Base-by-base conservation (phyloP, 2,113 vertebrate species). In the Periophthalmodon schlosseri region DNA sequence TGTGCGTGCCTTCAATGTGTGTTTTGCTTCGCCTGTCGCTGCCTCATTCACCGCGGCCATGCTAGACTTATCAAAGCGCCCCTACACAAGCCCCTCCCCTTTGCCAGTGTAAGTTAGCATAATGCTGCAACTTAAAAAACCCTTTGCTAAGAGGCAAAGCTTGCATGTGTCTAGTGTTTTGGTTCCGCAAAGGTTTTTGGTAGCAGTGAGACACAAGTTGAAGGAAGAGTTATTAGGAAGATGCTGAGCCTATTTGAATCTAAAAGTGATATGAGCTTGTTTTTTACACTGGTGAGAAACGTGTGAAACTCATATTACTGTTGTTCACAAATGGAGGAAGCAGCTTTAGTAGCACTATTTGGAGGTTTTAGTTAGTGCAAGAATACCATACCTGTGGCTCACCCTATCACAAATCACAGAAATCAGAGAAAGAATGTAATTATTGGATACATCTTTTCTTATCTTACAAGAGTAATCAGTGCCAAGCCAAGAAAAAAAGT, bases 11-110 rank as follows among this genome's bases (percentile, higher is more conserved):
- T 95, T 96, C 95, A 97, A 96, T 97, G 95, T 95, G 92, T 95
- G 95, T 96, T 95, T 96, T 96, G 95, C 95, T 93, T 93, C 91
- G 93, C 88, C 94, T 94, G 96, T 95, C 95, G 91, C 92, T 95
- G 94, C 95, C 96, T 95, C 94, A 96, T 95, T 96, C 95, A 95
- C 93, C 94, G 95, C 91, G 91, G 84, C 94, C 91, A 95, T 94
- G 96, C 95, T 95, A 93, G 94, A 96, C 75, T 95, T 96, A 97
- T 97, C 96, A 97, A 97, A 97, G 96, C 50, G 90, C 87, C 90
- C 90, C 90, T 75, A 78, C 73, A 13, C 57, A n/a, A 56, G 86
- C 80, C 81, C 89, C 78, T 74, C 89, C 91, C 75, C 79, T 57
- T 79, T 52, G 49, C 82, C 82, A 61, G 83, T 74, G 90, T 93